Conservation (phyloP, 2,888 invertebrate genomes). For the Sphecodes monilicornis region DNA sequence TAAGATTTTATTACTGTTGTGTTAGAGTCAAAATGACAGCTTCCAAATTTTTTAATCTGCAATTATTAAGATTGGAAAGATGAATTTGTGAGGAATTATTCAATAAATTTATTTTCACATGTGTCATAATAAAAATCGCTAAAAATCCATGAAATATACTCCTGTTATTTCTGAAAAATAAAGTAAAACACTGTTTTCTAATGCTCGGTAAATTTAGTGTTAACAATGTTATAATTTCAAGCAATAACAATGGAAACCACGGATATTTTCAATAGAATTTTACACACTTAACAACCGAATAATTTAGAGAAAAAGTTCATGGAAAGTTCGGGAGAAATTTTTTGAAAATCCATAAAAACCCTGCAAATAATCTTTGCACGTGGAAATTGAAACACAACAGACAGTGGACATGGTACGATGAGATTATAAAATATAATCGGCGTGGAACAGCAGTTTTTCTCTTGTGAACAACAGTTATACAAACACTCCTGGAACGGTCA, state of each 20-base stretch:
- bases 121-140: too few species aligned
- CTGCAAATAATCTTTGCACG: background rate
- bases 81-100: too few species aligned
- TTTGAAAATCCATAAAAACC: background rate
- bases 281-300: background rate
- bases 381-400: background rate
- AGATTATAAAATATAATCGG: conserved; percentile 1
- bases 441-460: background rate
- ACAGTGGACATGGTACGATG: background rate
- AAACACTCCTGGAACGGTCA: background rate
- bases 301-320: background rate
- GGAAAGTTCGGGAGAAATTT: background rate
- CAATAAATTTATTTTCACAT: too few species aligned
- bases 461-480: background rate
- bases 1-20: too few species aligned
- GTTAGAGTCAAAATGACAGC: too few species aligned
- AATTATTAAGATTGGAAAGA: too few species aligned
- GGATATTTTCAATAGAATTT: background rate
- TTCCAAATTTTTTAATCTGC: too few species aligned
- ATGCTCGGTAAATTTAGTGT: too few species aligned
- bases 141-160: too few species aligned
- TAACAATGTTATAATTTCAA: too few species aligned
- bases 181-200: too few species aligned
- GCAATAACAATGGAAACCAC: background rate
- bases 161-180: too few species aligned